phyloP scores from a whole-genome alignment of 2,888 invertebrate species.

The Geotrupes spiniger region DNA sequence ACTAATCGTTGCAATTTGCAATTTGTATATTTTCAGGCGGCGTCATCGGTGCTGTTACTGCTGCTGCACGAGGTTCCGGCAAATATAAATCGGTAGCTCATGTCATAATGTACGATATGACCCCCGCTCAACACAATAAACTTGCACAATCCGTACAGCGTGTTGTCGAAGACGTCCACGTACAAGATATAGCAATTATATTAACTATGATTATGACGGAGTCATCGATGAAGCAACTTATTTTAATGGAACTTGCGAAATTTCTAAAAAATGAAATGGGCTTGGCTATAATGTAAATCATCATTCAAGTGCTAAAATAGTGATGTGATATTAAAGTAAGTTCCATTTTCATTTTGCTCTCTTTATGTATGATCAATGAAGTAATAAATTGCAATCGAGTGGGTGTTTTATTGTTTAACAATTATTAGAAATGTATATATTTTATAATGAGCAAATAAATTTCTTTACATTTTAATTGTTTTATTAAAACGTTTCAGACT shows the following conservation, averaged over 20 bases:
- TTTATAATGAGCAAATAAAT: too few species aligned
- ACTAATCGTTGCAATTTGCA: constrained; percentile 3
- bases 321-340: too few species aligned
- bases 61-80: constrained; percentile 33
- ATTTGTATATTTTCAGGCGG: constrained; percentile 39
- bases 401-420: too few species aligned
- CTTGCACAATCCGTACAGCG: constrained; percentile 31
- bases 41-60: constrained; percentile 37
- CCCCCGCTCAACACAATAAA: constrained; percentile 34
- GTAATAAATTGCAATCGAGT: too few species aligned
- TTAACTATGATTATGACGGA: constrained; percentile 32
- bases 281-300: neutral
- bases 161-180: constrained; percentile 31
- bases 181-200: constrained; percentile 34
- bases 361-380: too few species aligned
- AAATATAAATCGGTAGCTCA: constrained; percentile 43
- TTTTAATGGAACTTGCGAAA: constrained; percentile 29
- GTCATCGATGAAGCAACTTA: constrained; percentile 29
- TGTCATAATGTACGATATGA: constrained; percentile 40
- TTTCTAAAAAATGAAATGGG: constrained; percentile 13
- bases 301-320: too few species aligned
- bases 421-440: too few species aligned
- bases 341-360: too few species aligned
- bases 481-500: too few species aligned
- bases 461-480: too few species aligned